Conservation (phyloP, 2,113 vertebrate species). For the Chloropsis cyanopogon region DNA sequence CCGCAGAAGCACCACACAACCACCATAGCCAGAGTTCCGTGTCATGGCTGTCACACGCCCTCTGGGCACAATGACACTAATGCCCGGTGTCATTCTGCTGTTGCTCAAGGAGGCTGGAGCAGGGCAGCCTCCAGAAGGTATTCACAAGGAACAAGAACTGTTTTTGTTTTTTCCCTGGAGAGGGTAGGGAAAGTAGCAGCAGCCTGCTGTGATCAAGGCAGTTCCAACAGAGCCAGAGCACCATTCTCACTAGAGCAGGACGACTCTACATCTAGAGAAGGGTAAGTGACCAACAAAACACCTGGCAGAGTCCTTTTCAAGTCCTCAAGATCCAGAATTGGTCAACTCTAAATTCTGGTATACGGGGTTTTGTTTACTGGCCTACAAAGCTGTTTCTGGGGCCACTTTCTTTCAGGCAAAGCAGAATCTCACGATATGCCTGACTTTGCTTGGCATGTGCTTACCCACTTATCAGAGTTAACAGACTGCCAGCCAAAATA, state of each 20-base stretch:
- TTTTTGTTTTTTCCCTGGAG: background rate
- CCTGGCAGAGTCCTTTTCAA: background rate
- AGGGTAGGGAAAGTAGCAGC: background rate
- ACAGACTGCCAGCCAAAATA: constrained; percentile 40
- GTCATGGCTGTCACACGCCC: background rate
- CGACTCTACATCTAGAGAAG: background rate
- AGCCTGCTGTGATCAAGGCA: background rate
- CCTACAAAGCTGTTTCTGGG: background rate
- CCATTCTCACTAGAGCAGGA: background rate
- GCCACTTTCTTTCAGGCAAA: background rate
- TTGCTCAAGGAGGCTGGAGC: background rate
- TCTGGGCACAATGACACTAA: background rate
- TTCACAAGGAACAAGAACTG: background rate
- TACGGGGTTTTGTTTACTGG: background rate
- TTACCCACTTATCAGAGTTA: background rate
- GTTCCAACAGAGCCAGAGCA: background rate
- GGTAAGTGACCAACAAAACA: background rate
- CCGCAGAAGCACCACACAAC: background rate
- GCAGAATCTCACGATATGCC: background rate
- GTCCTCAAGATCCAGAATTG: background rate
- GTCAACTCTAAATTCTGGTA: background rate
- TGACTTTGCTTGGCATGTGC: background rate
- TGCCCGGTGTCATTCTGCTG: background rate
- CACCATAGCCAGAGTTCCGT: background rate
- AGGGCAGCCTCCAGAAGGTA: background rate